Evolutionary conservation across 1,140 invertebrate genomes (phyloP).

Genomic region (Pomacea maculata): DNA sequence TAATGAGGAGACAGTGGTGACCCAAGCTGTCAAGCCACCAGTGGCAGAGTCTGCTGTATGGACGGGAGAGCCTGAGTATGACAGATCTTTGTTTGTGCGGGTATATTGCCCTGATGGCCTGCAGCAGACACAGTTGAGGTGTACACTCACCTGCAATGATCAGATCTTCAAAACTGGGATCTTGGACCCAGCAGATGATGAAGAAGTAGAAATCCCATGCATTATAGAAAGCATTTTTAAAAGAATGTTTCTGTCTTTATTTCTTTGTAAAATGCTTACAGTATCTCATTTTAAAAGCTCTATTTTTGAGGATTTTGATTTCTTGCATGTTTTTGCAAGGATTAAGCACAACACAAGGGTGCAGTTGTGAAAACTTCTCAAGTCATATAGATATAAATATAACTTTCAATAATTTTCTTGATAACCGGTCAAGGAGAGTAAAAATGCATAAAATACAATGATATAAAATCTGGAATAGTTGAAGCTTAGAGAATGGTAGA

Average conservation of each 20-base stretch:
- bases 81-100: slow-evolving; percentile 53
- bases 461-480: no score
- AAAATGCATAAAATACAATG: no score
- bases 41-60: slow-evolving; percentile 45
- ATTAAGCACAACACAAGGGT: no score
- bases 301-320: no score
- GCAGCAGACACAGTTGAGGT: slow-evolving; percentile 46
- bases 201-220: slow-evolving; percentile 25
- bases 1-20: slow-evolving; percentile 33
- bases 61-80: slow-evolving; percentile 59
- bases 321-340: no score
- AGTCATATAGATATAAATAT: no score
- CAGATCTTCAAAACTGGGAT: slow-evolving; percentile 55
- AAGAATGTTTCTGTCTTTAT: background rate
- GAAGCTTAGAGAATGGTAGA: no score
- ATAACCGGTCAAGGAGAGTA: no score
- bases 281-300: no score
- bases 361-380: no score
- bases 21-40: slow-evolving; percentile 40
- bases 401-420: no score
- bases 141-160: slow-evolving; percentile 52
- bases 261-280: background rate
- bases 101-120: slow-evolving; percentile 57
- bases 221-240: background rate
- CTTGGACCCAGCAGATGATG: slow-evolving; percentile 44